Base-by-base conservation (phyloP, 2,797 vertebrate genomes). In the Pseudochromis fuscus region DNA sequence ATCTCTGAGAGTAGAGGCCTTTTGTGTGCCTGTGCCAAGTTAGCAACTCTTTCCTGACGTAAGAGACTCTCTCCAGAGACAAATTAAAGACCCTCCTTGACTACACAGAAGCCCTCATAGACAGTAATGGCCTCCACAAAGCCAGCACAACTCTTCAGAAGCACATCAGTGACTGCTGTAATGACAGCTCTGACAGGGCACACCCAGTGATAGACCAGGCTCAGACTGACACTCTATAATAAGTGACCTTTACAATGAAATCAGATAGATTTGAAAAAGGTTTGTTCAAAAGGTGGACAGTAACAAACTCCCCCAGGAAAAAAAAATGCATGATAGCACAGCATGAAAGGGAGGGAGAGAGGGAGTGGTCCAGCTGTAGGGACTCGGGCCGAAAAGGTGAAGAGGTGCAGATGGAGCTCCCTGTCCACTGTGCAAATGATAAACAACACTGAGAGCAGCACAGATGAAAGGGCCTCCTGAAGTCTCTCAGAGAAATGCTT, bases 161-260 rank as follows among this genome's bases (percentile, higher is more conserved):
- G 37, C 49, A 48, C 40, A 62, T 45, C 24, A 58, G 10, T 44
- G 59, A 64, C 45, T 38, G 19, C 15, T 2, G 24, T 27, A 23
- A 65, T 27, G 21, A 25, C 52, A 7, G 23, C 18, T 12, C 15
- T 57, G 16, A 56, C 12, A 67, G 40, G 48, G 35, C 23, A 42
- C 0, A 9, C 18, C 25, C 16, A 4, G n/a, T 40, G 30, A 38
- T 7, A 44, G 31, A 18, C 55, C 21, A 1, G 49, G 7, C 19
- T 33, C 7, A 28, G 31, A 38, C 44, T 57, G 52, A 53, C 15
- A 16, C 38, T 30, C 37, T 24, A 31, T 44, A 24, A 40, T 25
- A 44, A 28, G 44, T 45, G 35, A 78, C 38, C 48, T 69, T 67
- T 40, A 37, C 9, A 51, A n/a, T 50, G 6, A 57, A 46, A 55